Evolutionary conservation across 2,113 vertebrate genomes (phyloP).

Genomic region (Nematolebias whitei): DNA sequence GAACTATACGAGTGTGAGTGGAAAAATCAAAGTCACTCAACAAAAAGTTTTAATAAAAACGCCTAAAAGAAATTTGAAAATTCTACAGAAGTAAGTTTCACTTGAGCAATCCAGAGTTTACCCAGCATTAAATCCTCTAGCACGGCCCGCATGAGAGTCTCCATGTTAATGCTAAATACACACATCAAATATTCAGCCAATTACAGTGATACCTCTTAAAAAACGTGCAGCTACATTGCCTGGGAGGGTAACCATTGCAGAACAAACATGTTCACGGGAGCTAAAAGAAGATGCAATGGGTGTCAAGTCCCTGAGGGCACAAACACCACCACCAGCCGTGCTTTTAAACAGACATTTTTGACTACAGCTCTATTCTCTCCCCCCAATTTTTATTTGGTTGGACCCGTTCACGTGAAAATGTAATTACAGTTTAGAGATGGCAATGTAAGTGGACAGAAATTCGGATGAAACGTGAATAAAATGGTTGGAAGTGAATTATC

Average conservation of each 20-base stretch:
- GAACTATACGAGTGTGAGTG: constrained; percentile 4
- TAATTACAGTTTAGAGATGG: constrained; percentile 25
- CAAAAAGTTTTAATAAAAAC: constrained; percentile 32
- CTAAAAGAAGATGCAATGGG: constrained; percentile 68
- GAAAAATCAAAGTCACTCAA: constrained; percentile 33
- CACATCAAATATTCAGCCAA: constrained; percentile 76
- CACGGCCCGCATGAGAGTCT: constrained; percentile 50
- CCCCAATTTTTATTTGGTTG: constrained; percentile 10
- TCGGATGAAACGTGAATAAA: constrained; percentile 61
- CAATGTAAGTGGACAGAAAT: constrained; percentile 64
- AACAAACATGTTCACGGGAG: constrained; percentile 69
- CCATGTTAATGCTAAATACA: constrained; percentile 74
- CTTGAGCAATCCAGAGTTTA: constrained; percentile 66
- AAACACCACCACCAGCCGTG: constrained; percentile 43
- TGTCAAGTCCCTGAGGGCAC: constrained; percentile 55
- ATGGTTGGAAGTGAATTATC: constrained; percentile 64
- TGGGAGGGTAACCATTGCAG: constrained; percentile 58
- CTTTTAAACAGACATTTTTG: constrained; percentile 48
- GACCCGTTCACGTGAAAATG: constrained; percentile 41
- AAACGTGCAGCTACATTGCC: constrained; percentile 51
- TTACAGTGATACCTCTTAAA: constrained; percentile 69
- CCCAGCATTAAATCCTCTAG: constrained; percentile 58
- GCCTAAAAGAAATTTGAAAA: constrained; percentile 50
- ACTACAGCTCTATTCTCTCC: constrained; percentile 16
- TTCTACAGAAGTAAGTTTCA: constrained; percentile 62